phyloP scores from a whole-genome alignment of 2,797 vertebrate species.

The Discoglossus pictus region DNA sequence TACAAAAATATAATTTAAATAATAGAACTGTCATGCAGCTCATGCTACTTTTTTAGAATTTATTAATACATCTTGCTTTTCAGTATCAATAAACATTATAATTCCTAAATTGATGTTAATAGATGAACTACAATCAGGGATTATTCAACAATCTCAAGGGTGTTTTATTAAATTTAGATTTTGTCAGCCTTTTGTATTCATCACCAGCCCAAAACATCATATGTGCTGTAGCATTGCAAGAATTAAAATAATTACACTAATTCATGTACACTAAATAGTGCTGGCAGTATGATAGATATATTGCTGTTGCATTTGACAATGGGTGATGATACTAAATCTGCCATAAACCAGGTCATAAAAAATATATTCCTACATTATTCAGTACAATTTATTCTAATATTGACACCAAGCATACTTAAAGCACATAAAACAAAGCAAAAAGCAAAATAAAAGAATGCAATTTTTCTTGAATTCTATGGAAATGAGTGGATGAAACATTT shows the following conservation, averaged over 20 bases:
- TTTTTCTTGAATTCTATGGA: conserved; percentile 67
- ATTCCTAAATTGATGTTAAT: conserved; percentile 60
- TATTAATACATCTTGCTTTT: conserved; percentile 59
- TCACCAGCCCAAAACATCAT: conserved; percentile 60
- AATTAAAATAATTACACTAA: too few relatives aligned
- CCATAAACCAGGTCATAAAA: conserved; percentile 55
- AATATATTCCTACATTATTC: conserved; percentile 38
- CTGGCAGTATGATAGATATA: conserved; percentile 59
- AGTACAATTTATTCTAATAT: too few relatives aligned
- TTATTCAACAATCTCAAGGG: conserved; percentile 66
- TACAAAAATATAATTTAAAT: conserved; percentile 73
- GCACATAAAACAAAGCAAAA: conserved; percentile 50
- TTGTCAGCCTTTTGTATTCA: conserved; percentile 56
- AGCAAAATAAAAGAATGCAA: conserved; percentile 46
- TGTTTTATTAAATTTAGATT: conserved; percentile 45
- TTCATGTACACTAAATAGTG: conserved; percentile 52
- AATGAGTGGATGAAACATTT: conserved; percentile 67
- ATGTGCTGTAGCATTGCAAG: conserved; percentile 47
- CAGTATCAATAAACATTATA: conserved; percentile 56
- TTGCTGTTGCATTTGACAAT: conserved; percentile 55
- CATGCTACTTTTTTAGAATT: conserved; percentile 66
- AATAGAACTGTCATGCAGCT: conserved; percentile 74
- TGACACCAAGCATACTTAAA: conserved; percentile 46
- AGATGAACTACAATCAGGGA: conserved; percentile 59
- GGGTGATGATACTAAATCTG: conserved; percentile 42